phyloP scores from a whole-genome alignment of 2,888 invertebrate genomes.

The Serripes groenlandicus region DNA sequence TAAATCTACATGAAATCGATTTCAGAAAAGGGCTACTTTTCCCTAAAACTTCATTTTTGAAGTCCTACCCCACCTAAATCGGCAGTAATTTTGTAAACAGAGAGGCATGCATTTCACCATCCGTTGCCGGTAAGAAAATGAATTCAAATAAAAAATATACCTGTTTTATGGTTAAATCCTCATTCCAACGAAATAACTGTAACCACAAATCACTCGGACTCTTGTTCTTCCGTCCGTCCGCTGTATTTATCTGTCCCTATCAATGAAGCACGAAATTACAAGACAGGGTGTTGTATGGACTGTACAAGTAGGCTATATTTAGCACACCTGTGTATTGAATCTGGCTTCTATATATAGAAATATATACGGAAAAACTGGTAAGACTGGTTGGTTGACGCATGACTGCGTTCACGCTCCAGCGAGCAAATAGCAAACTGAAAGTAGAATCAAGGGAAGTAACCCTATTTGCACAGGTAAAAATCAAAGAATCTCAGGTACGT shows the following conservation, averaged over 20 bases:
- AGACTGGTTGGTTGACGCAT: slow-evolving; percentile 58
- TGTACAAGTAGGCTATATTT: slow-evolving; percentile 58
- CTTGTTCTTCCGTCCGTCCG: slow-evolving; percentile 46
- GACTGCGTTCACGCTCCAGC: slow-evolving; percentile 46
- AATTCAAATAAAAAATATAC: slow-evolving; percentile 42
- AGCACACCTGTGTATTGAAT: slow-evolving; percentile 66
- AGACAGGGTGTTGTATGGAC: slow-evolving; percentile 63
- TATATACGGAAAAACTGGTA: slow-evolving; percentile 53
- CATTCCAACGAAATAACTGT: slow-evolving; percentile 57
- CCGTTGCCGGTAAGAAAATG: too few species aligned
- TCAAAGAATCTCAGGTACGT: background rate
- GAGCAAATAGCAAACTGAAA: slow-evolving; percentile 36
- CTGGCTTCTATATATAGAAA: slow-evolving; percentile 56
- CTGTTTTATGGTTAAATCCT: slow-evolving; percentile 42
- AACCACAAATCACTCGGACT: too few species aligned
- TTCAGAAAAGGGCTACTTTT: too few species aligned
- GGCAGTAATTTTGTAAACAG: slow-evolving; percentile 56
- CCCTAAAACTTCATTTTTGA: too few species aligned
- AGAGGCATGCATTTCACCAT: slow-evolving; percentile 17
- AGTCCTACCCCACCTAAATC: slow-evolving; percentile 57
- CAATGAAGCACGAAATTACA: slow-evolving; percentile 40
- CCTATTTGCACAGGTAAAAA: background rate
- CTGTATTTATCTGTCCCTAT: slow-evolving; percentile 28
- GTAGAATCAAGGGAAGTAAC: slow-evolving; percentile 33
- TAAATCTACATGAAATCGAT: too few species aligned